Conservation (phyloP, 2,888 invertebrate species). For the Amblyteles armatorius region DNA sequence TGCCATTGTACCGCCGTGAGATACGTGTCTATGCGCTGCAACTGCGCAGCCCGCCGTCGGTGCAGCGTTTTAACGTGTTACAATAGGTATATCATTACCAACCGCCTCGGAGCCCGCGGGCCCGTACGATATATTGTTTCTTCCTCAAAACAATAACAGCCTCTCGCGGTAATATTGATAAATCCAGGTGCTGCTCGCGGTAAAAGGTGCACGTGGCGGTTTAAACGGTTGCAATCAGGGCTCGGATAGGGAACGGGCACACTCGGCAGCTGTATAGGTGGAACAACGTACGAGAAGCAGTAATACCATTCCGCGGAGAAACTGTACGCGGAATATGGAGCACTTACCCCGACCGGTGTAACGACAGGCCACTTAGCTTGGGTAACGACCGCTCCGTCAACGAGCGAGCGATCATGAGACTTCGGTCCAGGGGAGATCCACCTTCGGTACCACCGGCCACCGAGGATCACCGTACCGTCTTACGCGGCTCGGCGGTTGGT, state of each 20-base stretch:
- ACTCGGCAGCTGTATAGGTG: neutral
- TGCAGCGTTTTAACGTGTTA: conserved; percentile 1
- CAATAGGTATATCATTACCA: conserved; percentile 42
- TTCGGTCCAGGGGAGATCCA: conserved; percentile 47
- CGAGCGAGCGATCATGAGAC: conserved; percentile 57
- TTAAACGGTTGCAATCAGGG: conserved; percentile 2
- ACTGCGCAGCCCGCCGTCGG: neutral
- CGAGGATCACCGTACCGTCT: conserved; percentile 28
- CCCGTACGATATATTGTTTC: neutral
- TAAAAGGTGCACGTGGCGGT: conserved; percentile 15
- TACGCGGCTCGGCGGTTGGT: conserved; percentile 73
- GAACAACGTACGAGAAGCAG: conserved; percentile 27
- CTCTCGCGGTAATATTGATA: conserved; percentile 26
- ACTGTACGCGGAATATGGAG: conserved; percentile 76
- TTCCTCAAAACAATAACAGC: conserved; percentile 24
- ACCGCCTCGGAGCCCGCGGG: neutral
- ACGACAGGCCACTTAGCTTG: conserved; percentile 77
- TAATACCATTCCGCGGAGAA: conserved; percentile 65
- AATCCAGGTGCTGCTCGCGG: conserved; percentile 16
- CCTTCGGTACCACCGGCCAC: conserved; percentile 32
- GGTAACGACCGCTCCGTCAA: conserved; percentile 78
- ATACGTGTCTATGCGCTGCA: neutral
- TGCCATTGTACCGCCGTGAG: neutral
- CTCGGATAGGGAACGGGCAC: neutral
- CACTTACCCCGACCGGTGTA: conserved; percentile 74